phyloP scores from a whole-genome alignment of 2,113 vertebrate species.

The Myotis davidii region DNA sequence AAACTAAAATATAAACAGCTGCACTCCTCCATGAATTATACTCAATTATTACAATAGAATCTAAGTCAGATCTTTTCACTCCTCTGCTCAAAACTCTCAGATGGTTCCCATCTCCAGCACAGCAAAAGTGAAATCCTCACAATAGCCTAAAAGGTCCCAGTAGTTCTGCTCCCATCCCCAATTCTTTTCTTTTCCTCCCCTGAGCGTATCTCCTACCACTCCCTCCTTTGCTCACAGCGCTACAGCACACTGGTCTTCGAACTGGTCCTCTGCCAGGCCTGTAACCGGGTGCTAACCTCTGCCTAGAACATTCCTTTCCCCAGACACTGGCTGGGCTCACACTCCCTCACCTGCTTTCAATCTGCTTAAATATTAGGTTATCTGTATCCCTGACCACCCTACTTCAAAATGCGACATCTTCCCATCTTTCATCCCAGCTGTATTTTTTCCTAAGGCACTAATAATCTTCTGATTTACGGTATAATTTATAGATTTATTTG shows the following conservation, averaged over 20 bases:
- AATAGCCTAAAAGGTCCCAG: background rate
- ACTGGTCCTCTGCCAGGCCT: slow-evolving; percentile 38
- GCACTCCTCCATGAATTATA: background rate
- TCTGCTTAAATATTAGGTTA: background rate
- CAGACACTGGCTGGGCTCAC: background rate
- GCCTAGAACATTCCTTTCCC: background rate
- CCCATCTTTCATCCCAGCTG: background rate
- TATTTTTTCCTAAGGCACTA: background rate
- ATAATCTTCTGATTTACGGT: background rate
- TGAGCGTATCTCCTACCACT: background rate
- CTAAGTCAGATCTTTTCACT: background rate
- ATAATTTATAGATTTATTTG: background rate
- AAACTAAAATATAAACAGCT: slow-evolving; percentile 27
- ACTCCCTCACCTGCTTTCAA: background rate
- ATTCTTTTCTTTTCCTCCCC: background rate
- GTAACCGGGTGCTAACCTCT: background rate
- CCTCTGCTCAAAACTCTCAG: slow-evolving; percentile 23
- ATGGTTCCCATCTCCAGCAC: background rate
- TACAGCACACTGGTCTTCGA: background rate
- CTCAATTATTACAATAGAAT: background rate
- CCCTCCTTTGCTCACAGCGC: background rate
- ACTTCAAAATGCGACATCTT: background rate
- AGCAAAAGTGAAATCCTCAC: background rate
- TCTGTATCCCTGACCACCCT: background rate
- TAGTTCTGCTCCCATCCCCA: background rate